A percentile compares a stretch with the other conserved stretches of the same genome.
These are phyloP conservation scores for Copsychus sechellarum DNA, from an alignment of 2,113 vertebrate genomes.

Conservation along the genomic window DNA sequence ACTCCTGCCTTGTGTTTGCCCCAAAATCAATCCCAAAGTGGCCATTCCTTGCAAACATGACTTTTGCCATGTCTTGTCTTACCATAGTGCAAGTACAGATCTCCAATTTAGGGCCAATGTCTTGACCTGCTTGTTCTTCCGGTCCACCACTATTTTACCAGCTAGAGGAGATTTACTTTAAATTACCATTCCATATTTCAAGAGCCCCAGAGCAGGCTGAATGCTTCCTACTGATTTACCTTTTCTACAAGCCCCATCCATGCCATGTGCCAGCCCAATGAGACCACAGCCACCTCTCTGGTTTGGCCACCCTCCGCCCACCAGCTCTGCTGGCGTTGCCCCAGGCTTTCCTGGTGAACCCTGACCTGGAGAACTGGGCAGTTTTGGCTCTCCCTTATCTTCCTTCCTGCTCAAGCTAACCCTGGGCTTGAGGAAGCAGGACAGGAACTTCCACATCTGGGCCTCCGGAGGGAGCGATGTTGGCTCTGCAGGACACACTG, in stretches of 20 bases:
- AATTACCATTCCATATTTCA: background rate
- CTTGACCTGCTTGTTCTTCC: background rate
- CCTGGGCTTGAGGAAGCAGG: conserved; percentile 26
- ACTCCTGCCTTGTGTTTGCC: background rate
- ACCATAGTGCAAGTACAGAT: background rate
- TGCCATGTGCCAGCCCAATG: accelerated
- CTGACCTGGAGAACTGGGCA: conserved; percentile 3
- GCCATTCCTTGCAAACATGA: background rate
- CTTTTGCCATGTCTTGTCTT: background rate
- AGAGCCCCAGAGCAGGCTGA: background rate
- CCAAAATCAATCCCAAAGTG: background rate
- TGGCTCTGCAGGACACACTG: background rate
- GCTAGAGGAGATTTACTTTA: background rate
- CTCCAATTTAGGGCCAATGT: accelerated
- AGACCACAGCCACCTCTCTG: background rate
- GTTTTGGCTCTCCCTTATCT: conserved; percentile 47
- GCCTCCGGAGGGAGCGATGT: accelerated
- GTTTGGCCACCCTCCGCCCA: background rate
- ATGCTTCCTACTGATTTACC: background rate
- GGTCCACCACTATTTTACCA: background rate
- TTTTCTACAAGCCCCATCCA: accelerated
- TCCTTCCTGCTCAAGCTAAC: conserved; percentile 22
- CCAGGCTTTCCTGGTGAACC: background rate
- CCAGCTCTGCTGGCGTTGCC: background rate
- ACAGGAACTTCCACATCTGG: conserved; percentile 12